Conservation (phyloP, 2,797 vertebrate genomes). For the Furcifer pardalis region DNA sequence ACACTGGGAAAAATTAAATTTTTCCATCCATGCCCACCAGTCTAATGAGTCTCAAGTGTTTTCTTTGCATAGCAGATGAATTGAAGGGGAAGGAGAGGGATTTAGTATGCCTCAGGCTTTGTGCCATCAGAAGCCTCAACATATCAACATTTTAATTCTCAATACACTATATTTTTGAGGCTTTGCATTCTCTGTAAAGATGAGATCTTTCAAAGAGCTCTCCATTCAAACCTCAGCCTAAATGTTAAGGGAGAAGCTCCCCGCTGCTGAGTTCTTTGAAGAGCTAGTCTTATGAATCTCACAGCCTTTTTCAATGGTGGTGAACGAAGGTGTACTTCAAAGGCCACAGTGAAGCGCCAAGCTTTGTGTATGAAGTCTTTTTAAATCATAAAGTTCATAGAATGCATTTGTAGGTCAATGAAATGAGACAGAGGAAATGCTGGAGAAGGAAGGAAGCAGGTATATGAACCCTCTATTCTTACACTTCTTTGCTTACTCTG, state of each 20-base stretch:
- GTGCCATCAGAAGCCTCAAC: conserved; percentile 7
- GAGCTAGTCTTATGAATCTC: conserved; percentile 2
- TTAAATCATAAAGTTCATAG: background rate
- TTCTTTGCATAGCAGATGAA: conserved; percentile 15
- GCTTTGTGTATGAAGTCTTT: background rate
- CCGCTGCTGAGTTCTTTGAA: conserved; percentile 6
- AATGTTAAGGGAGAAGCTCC: background rate
- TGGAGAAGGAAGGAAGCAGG: background rate
- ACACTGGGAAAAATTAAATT: conserved; percentile 11
- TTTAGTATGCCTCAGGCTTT: conserved; percentile 12
- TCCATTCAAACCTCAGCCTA: conserved; percentile 12
- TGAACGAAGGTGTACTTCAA: conserved; percentile 14
- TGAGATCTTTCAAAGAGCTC: conserved; percentile 5
- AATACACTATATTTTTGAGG: background rate
- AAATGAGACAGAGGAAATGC: background rate
- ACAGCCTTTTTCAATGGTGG: conserved; percentile 6
- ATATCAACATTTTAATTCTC: background rate
- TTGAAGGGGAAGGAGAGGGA: conserved; percentile 1
- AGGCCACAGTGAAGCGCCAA: background rate
- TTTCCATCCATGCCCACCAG: conserved; percentile 2
- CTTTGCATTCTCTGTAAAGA: conserved; percentile 9
- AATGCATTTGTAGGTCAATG: background rate
- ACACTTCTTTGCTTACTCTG: background rate
- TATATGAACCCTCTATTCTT: background rate
- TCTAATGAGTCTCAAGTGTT: background rate